phyloP scores from a whole-genome alignment of 2,888 invertebrate genomes.

The Hirtodrosophila histrioides region DNA sequence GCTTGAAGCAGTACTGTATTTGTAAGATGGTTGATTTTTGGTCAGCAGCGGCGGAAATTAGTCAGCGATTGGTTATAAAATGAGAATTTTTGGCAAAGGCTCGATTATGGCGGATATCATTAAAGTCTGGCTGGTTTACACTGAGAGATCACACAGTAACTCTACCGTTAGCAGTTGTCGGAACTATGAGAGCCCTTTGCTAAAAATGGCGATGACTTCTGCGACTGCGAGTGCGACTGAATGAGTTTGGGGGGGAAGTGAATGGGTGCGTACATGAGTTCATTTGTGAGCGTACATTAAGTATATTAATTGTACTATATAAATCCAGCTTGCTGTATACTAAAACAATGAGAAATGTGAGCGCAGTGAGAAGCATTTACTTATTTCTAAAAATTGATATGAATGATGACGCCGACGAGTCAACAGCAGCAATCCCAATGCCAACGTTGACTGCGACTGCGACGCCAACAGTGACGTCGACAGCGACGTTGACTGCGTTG shows the following conservation, averaged over 20 bases:
- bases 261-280: slow-evolving; percentile 10
- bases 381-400: slow-evolving; percentile 57
- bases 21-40: too few relatives aligned
- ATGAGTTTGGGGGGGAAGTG: neutral
- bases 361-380: slow-evolving; percentile 47
- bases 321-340: slow-evolving; percentile 24
- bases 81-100: too few relatives aligned
- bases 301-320: slow-evolving; percentile 4
- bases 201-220: slow-evolving; percentile 4
- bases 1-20: too few relatives aligned
- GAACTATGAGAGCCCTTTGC: neutral
- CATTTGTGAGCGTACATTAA: slow-evolving; percentile 4
- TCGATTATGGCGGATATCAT: too few relatives aligned
- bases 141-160: slow-evolving; percentile 6
- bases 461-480: slow-evolving; percentile 2
- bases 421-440: neutral
- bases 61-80: too few relatives aligned
- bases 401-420: slow-evolving; percentile 39
- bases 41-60: too few relatives aligned
- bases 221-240: neutral
- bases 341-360: slow-evolving; percentile 43
- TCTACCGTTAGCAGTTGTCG: neutral
- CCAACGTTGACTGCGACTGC: slow-evolving; percentile 2
- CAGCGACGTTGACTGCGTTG: slow-evolving; percentile 21
- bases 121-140: neutral